Percentiles rank a stretch among this genome's conserved stretches.
phyloP scores from a whole-genome alignment of 2,797 vertebrate genomes.

The Carduelis carduelis region DNA sequence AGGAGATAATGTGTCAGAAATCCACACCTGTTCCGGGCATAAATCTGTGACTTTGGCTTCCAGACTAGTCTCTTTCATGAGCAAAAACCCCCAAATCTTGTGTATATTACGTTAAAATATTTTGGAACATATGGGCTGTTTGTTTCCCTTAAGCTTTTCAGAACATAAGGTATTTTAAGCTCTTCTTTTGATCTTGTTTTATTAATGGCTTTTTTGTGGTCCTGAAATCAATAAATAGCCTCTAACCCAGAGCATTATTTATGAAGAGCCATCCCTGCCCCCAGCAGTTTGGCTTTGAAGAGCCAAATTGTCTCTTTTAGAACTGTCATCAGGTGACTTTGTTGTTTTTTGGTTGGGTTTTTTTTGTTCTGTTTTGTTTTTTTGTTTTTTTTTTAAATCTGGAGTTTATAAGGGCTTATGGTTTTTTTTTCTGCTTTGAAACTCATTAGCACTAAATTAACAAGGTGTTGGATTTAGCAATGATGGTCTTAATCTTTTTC shows the following conservation, averaged over 20 bases:
- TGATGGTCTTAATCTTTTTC: neutral
- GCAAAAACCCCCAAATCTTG: neutral
- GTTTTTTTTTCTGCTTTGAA: neutral
- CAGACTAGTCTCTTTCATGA: neutral
- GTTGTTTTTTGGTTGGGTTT: neutral
- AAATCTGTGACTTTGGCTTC: neutral
- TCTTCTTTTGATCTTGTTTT: conserved; percentile 17
- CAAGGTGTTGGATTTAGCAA: neutral
- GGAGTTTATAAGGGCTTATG: neutral
- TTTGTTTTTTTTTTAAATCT: neutral
- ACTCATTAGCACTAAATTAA: neutral
- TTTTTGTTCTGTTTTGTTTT: neutral
- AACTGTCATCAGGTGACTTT: neutral
- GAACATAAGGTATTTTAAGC: conserved; percentile 11
- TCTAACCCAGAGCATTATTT: neutral
- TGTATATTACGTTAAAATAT: neutral
- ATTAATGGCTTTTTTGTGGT: conserved; percentile 21
- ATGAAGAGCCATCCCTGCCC: neutral
- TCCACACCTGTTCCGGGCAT: neutral
- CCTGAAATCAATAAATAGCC: conserved; percentile 20
- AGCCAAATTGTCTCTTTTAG: neutral
- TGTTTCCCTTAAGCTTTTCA: neutral
- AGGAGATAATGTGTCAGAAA: neutral
- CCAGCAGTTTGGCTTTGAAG: conserved; percentile 24
- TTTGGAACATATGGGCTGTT: neutral